These are phyloP conservation scores for Puntigrus tetrazona DNA, from an alignment of 2,113 vertebrate genomes.

Conservation along the genomic window DNA sequence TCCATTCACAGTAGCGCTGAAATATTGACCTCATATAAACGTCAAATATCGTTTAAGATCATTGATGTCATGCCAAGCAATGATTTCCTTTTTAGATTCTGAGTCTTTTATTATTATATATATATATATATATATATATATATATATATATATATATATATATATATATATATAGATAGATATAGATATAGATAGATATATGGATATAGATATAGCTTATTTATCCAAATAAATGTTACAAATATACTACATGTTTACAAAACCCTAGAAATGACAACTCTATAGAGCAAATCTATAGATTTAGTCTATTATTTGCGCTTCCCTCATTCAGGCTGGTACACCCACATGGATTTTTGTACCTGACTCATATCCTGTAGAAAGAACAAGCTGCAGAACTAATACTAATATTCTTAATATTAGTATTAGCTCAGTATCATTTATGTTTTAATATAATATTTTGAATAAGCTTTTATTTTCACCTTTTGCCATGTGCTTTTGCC, in stretches of 20 bases:
- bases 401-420: neutral
- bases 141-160: too few relatives aligned
- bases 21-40: neutral
- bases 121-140: too few relatives aligned
- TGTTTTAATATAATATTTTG: neutral
- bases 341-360: neutral
- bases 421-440: too few relatives aligned
- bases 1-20: slow-evolving; percentile 11
- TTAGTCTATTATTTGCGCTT: neutral
- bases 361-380: neutral
- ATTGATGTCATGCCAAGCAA: slow-evolving; percentile 9
- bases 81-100: neutral
- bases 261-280: neutral
- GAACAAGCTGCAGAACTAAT: neutral
- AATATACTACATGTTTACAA: neutral
- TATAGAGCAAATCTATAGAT: neutral
- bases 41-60: neutral
- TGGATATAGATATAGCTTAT: neutral
- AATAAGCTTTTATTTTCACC: too few relatives aligned
- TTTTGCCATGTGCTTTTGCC: neutral
- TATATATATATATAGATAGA: too few relatives aligned
- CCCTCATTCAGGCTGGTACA: neutral
- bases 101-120: too few relatives aligned
- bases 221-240: neutral
- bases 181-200: too few relatives aligned